A percentile compares a stretch with the other conserved stretches of the same genome.
phyloP scores from a whole-genome alignment of 2,797 vertebrate genomes.

The Spheniscus humboldti region DNA sequence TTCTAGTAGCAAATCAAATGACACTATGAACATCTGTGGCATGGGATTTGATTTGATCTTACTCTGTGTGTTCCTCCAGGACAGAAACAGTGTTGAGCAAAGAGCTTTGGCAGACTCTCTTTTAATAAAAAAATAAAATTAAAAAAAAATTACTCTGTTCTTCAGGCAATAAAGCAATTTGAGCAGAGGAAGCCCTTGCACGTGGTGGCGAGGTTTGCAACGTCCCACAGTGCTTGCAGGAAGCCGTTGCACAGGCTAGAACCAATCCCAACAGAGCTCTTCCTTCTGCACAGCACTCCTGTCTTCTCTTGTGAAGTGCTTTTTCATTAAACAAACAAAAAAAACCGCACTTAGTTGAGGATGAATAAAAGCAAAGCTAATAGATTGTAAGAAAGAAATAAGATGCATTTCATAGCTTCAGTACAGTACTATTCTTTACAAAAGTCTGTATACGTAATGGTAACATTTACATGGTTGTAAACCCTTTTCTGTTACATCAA shows the following conservation, averaged over 20 bases:
- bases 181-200: neutral
- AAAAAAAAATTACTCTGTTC: neutral
- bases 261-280: neutral
- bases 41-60: neutral
- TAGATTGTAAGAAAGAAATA: neutral
- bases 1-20: neutral
- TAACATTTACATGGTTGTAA: neutral
- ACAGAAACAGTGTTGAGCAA: neutral
- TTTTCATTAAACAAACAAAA: neutral
- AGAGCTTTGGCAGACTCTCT: neutral
- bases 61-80: neutral
- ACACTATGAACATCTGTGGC: neutral
- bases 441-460: neutral
- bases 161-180: neutral
- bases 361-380: neutral
- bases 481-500: neutral
- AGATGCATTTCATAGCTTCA: neutral
- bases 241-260: neutral
- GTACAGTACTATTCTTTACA: neutral
- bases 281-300: neutral
- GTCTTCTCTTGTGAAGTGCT: neutral
- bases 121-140: neutral
- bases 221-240: neutral
- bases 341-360: neutral
- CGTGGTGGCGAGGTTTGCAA: no score